phyloP scores from a whole-genome alignment of 53 echinoderm and acorn worm species.

The Stichopus horrens region DNA sequence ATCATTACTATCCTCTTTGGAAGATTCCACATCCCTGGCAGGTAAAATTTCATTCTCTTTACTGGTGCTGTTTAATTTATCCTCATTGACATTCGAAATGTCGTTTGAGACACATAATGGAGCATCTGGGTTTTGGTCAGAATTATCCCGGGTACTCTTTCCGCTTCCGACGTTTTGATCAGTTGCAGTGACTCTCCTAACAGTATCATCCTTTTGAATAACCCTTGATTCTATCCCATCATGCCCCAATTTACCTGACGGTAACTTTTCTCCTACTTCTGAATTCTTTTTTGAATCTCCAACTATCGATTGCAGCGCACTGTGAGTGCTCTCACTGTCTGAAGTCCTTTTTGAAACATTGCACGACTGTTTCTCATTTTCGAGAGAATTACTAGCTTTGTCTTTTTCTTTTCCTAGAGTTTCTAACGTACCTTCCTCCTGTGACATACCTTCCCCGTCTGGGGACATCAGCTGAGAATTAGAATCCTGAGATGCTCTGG shows the following conservation, averaged over 20 bases:
- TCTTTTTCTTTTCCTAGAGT: background rate
- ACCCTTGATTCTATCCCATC: background rate
- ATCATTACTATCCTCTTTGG: background rate
- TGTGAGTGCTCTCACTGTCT: too few species aligned
- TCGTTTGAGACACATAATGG: too few species aligned
- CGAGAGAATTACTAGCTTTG: background rate
- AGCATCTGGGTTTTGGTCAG: too few species aligned
- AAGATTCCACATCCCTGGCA: background rate
- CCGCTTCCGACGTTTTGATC: too few species aligned
- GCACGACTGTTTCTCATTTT: background rate
- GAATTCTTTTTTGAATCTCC: background rate
- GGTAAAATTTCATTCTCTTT: background rate
- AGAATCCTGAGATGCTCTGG: background rate
- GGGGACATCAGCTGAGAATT: background rate
- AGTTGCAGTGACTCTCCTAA: background rate
- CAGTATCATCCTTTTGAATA: background rate
- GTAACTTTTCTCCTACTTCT: background rate
- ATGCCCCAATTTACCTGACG: background rate
- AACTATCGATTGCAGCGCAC: too few species aligned
- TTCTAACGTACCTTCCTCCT: background rate
- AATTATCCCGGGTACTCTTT: too few species aligned
- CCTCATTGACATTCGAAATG: too few species aligned
- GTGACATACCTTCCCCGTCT: background rate
- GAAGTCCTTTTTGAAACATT: too few species aligned
- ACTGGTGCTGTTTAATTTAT: background rate